Base-by-base conservation (phyloP, 1,140 invertebrate genomes). In the Hypsibius dujardini region DNA sequence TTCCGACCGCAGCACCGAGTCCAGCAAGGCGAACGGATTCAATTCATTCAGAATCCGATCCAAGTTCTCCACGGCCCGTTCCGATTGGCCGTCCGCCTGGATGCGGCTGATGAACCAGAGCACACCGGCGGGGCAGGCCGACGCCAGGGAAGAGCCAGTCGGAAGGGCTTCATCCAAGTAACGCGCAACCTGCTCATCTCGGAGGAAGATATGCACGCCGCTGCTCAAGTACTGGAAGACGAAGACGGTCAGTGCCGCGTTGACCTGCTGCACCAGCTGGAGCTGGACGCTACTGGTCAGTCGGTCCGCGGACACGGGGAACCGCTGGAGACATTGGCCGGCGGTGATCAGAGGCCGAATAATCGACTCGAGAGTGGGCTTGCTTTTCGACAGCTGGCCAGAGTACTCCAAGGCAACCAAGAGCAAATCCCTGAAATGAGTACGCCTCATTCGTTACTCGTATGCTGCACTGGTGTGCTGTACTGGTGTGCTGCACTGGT, bases 211-310 rank as follows among this genome's bases (percentile, higher is more conserved):
- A 12, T 12, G 62, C 3, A 45, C 42, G 42, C 12, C 62, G 62
- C 12, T 67, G 62, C 62, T 67, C 12, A 67, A 15, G 62, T 67
- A 67, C 12, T 67, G 62, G 12, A 67, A 45, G 62, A 42, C 7
- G 62, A 67, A 67, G 62, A 3, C 62, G 42, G 62, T 15, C 12
- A 67, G 62, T 7, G 12, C 7, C 3, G 45, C 3, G 62, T 15
- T 12, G 12, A 67, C 62, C 62, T 67, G 62, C 42, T 67, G 62
- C 3, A 45, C 3, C 12, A 67, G 62, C 45, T 67, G 12, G 3
- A 42, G 12, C 42, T 67, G 62, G 12, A 67, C 12, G 0, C 3
- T 3, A 12, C 12, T 42, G 12, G 12, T 12, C 42, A 3, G 12
- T 3, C 12, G 62, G 12, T 67, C 62, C 3, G 62, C 12, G 12